Evolutionary conservation across 2,113 vertebrate species (phyloP), one percentile per base, ranked within the genome.

Genomic region (Scytalopus superciliaris): DNA sequence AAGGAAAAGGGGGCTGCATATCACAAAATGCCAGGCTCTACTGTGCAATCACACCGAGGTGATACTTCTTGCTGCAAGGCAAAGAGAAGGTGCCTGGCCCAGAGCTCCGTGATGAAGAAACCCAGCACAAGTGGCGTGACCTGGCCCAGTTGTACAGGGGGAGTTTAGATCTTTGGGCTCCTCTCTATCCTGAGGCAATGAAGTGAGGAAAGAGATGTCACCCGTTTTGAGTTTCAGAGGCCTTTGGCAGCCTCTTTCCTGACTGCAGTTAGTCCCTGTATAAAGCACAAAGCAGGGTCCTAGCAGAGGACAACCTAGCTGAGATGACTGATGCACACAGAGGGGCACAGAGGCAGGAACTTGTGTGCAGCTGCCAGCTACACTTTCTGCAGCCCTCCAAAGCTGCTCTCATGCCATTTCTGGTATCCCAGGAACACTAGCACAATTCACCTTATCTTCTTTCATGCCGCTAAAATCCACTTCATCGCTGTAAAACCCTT

Each of bases 1-100:
- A 37, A 73, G 55, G 44, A 75, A 78, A 82, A 49, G 14, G 28
- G 24, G 45, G 23, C n/a, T 40, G 31, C 1, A 0, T 22, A 28
- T 59, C n/a, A 22, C 2, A 3, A 59, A 84, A 62, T 6, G 35
- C 31, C 57, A 27, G 22, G n/a, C 5, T 76, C 9, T 3, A 3
- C 39, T 35, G 13, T n/a, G 27, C 33, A 45, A 2, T 64, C 22
- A 39, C 28, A 14, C n/a, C 0, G 0, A 62, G 19, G 22, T 1
- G 4, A 25, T 5, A 7, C 50, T 64, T 66, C 35, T 69, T 7
- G 0, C 39, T 11, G 5, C 47, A 25, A 50, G 75, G 31, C 35
- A 42, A 79, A 66, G 30, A 9, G 3, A 49, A 75, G 12, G 16
- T n/a, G 37, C 33, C 30, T 30, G n/a, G 35, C 17, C 27, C 64